Evolutionary conservation across 1,140 invertebrate genomes (phyloP), one percentile per base, ranked within the genome.

Genomic region (Aphelenchoides avenae): DNA sequence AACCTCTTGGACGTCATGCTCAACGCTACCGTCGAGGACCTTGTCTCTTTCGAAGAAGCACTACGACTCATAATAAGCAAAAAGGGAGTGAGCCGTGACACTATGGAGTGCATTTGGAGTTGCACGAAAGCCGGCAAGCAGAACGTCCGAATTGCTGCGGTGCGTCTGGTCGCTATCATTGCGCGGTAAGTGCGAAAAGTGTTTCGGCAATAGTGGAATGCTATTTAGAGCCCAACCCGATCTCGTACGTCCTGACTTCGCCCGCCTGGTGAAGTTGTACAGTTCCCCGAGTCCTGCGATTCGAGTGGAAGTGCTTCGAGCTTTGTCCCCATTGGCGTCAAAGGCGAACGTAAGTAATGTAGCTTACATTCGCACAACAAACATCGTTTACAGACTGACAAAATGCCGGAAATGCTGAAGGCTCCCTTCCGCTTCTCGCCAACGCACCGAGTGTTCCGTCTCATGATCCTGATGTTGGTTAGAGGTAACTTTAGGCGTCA

Each of bases 11-110:
- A 59, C 5, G 42, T 61, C 30, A 57, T 57, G 56, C 30, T 18
- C 18, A 34, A 59, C 22, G 34, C 29, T 3, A 57, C 18, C 34
- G 60, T 41, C 0, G 59, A 57, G 24, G 55, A 57, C 15, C 22
- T 26, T 30, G 36, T 57, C 18, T 57, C 55, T 15, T 52, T 57
- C 20, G 55, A 61, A 22, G 55, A 57, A 59, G 53, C 56, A 5
- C 22, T 57, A 20, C 20, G 39, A 13, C 37, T 18, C 7, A 29
- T 61, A 18, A 41, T 57, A 22, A 0, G 9, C 4, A 58, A 59
- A 24, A 20, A 63, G 15, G 33, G 33, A 15, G 22, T 57, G 9
- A 15, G 11, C 31, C 0, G 22, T 5, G 22, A 27, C 18, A n/a
- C 58, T 1, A 9, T 57, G 20, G 55, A 64, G 9, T 34, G 40